These are phyloP conservation scores for Micromesistius poutassou DNA, from an alignment of 2,797 vertebrate species.

Conservation along the genomic window DNA sequence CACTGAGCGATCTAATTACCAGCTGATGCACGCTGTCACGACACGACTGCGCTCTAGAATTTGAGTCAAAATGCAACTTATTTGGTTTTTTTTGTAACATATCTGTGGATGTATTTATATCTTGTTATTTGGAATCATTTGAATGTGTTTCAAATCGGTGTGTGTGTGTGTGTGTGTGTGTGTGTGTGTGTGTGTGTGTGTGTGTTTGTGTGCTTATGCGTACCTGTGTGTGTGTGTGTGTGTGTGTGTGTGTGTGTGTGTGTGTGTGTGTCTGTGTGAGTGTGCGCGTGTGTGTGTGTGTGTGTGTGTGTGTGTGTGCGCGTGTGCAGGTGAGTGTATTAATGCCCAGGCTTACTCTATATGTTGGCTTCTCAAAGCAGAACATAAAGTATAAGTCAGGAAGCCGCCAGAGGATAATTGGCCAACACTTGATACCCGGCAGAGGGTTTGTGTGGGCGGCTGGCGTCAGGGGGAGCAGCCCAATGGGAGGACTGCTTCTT, in stretches of 20 bases:
- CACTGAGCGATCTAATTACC: constrained; percentile 7
- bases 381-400: background rate
- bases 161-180: background rate
- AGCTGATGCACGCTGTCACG: constrained; percentile 29
- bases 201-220: background rate
- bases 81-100: background rate
- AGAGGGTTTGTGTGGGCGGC: background rate
- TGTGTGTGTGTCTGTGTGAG: background rate
- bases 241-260: background rate
- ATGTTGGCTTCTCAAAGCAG: background rate
- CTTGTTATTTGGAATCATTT: background rate
- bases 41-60: constrained; percentile 5
- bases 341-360: background rate
- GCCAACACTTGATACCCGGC: background rate
- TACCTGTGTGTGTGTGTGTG: too few species aligned
- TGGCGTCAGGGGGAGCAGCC: too few species aligned
- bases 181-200: background rate
- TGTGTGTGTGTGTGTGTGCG: background rate
- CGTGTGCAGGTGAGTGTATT: constrained; percentile 7
- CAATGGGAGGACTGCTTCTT: background rate
- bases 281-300: background rate
- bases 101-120: background rate
- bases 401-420: background rate
- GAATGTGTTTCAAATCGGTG: background rate
- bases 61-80: background rate